Base-by-base conservation (phyloP, 2,888 invertebrate genomes). In the Nemotelus pantherinus region DNA sequence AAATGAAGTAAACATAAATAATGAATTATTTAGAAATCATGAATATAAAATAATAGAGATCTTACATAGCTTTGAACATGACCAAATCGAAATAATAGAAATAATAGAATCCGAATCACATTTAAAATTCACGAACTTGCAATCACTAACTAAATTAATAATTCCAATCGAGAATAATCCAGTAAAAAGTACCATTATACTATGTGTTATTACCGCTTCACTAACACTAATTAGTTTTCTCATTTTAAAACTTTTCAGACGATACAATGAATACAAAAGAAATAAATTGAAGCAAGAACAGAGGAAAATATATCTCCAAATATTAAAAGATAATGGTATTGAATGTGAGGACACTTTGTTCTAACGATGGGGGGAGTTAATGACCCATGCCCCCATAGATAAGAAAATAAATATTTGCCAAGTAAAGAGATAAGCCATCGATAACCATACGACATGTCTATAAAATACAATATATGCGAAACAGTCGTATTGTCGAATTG, bases 321-420 rank as follows among this genome's bases (percentile, higher is more conserved):
- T 53, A 6, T 53, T 53, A 53, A 53, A 10, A 53, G 53, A 53
- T 9, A 53, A 1, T 53, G 10, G 10, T 1, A 10, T 10, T 53
- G 53, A 53, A 53, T 1, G 10, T 53, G 53, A 53, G 53, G 53
- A 53, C 53, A 53, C 10, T 53, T 1, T 53, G 6, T 53, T 9
- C 10, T 53, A 53, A 53, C 53, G 6, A 10, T 9, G 6, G 53
- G 72, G 57, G 72, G 74, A 80, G 10, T 3, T 70, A 2, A 3
- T 25, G 0, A 25, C 25, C 25, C 25, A 25, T 25, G 25, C 25
- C 25, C 25, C 25, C 1, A 25, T 25, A 25, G 25, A 25, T 25
- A 25, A 25, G 25, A 25, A 1, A 25, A 25, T 25, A 25, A 1
- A 25, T 25, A 25, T 25, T 25, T 25, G 25, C 25, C 25, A 1